Conservation (phyloP, 2,113 vertebrate genomes). For the Mionectes macconnelli region DNA sequence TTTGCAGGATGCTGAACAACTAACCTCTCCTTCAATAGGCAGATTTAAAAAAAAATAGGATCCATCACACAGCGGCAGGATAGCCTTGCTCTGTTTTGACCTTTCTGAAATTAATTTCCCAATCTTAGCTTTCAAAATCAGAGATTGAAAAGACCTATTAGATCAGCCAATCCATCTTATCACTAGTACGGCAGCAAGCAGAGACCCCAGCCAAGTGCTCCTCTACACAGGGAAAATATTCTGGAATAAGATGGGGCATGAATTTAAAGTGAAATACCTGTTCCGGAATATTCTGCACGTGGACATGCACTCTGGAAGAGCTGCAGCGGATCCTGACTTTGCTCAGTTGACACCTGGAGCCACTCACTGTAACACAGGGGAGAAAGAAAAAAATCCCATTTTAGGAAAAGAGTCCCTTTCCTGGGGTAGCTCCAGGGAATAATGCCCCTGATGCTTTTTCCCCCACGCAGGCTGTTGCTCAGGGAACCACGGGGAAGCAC, state of each 20-base stretch:
- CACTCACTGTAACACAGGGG: rapidly evolving
- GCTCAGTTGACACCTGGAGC: not conserved
- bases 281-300: not conserved
- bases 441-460: not conserved
- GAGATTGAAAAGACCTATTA: conserved; percentile 58
- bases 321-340: not conserved
- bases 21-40: conserved; percentile 37
- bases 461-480: rapidly evolving
- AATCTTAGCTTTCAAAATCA: conserved; percentile 56
- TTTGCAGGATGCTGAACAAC: conserved; percentile 27
- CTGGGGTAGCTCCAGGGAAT: not conserved
- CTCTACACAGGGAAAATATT: conserved; percentile 3
- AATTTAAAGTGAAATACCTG: conserved; percentile 33
- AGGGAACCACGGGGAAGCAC: not conserved
- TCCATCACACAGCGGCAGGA: conserved; percentile 52
- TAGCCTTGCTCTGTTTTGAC: conserved; percentile 63
- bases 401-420: not conserved
- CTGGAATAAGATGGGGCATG: not conserved
- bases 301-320: rapidly evolving
- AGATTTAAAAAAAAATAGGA: conserved; percentile 50
- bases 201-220: conserved; percentile 53
- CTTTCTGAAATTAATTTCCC: conserved; percentile 61
- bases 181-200: not conserved
- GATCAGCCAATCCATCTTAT: conserved; percentile 59
- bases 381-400: rapidly evolving